Percentiles rank a stretch among this genome's conserved stretches.
These are phyloP conservation scores for Penaeus vannamei DNA, from an alignment of 1,140 invertebrate species.

Conservation along the genomic window DNA sequence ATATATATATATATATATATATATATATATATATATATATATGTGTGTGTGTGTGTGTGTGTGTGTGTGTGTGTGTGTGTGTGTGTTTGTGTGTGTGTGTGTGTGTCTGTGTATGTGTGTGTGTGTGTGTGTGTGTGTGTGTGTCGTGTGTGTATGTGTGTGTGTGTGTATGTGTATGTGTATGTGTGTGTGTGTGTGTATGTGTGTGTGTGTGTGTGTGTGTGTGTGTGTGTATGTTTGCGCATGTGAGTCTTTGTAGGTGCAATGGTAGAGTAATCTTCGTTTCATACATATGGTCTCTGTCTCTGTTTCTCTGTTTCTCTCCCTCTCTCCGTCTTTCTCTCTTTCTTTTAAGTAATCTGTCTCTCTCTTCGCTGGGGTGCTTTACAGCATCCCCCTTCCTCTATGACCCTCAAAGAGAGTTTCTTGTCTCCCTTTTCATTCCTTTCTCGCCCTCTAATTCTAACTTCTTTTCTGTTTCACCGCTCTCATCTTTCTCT, in stretches of 20 bases:
- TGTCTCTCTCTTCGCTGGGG: no score
- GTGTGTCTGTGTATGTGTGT: no score
- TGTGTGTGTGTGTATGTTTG: not conserved
- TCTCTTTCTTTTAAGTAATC: not conserved
- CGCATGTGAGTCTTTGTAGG: not conserved
- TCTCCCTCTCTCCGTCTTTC: not conserved
- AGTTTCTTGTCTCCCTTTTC: not conserved
- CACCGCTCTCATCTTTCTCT: not conserved
- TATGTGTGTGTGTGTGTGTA: conserved; percentile 11
- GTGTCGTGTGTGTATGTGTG: no score
- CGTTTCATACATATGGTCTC: no score
- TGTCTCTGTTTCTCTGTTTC: no score
- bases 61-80: no score
- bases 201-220: conserved; percentile 11
- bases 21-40: conserved; percentile 16
- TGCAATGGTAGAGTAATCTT: not conserved
- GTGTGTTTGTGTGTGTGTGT: no score
- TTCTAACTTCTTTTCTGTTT: not conserved
- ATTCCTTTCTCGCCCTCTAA: not conserved
- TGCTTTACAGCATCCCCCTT: not conserved
- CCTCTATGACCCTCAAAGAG: not conserved
- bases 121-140: no score
- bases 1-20: conserved; percentile 16
- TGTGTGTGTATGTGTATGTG: no score
- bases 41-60: conserved; percentile 13